Evolutionary conservation across 2,113 vertebrate species (phyloP).

Genomic region (Leiothrix lutea): DNA sequence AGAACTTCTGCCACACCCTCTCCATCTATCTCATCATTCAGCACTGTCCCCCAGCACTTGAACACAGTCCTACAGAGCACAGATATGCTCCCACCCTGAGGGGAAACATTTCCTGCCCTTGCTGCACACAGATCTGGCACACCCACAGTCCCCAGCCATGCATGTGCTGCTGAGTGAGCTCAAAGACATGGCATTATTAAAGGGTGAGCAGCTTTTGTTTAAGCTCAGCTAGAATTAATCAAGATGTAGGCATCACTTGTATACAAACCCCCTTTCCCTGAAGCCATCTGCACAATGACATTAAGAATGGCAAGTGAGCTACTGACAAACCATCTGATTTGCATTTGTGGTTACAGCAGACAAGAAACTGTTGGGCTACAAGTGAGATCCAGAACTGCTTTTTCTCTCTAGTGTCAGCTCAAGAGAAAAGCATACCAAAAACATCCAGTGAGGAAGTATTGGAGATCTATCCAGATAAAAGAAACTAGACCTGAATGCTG

Average conservation of each 20-base stretch:
- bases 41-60: background rate
- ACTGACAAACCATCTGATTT: slow-evolving; percentile 29
- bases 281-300: slow-evolving; percentile 14
- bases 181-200: background rate
- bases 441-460: background rate
- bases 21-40: rapidly evolving
- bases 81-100: background rate
- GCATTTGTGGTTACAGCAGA: background rate
- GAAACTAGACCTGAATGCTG: background rate
- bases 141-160: background rate
- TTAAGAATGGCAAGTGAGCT: slow-evolving; percentile 10
- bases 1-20: background rate
- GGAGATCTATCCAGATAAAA: background rate
- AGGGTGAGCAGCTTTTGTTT: background rate
- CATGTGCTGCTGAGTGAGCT: background rate
- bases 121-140: background rate
- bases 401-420: background rate
- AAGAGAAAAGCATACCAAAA: background rate
- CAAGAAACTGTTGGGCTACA: background rate
- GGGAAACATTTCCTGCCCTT: background rate
- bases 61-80: background rate
- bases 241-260: background rate
- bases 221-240: slow-evolving; percentile 17
- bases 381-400: background rate
- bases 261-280: background rate